Base-by-base conservation (phyloP, 2,797 vertebrate genomes). In the Allenopithecus nigroviridis region DNA sequence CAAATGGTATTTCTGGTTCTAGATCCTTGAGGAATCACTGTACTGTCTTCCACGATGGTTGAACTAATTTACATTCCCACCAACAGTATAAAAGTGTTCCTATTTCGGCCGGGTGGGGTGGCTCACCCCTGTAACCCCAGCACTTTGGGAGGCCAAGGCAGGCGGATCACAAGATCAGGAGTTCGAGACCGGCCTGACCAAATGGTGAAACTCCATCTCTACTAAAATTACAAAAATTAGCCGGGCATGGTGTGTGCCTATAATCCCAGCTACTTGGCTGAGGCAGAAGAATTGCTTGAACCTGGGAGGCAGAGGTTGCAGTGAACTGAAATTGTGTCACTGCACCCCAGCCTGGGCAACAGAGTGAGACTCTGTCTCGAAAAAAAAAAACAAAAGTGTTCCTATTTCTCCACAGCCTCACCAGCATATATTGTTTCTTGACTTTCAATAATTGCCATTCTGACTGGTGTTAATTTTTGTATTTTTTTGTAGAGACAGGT, bases 161-260 rank as follows among this genome's bases (percentile, higher is more conserved):
- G 64, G 33, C 0, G 0, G 16, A n/a, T 68, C 33, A 68, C 33
- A 68, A 19, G 61, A 8, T 68, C 64, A n/a, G 33, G 64, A n/a
- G 64, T 68, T 68, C 1, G 16, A 68, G 33, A 68, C 64, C 16
- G n/a, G 33, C 8, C 64, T n/a, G 16, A 33, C 33, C 33, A 68
- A 68, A n/a, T 68, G 33, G 33, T 68, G 16, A 68, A 68, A 68
- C 33, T 7, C 16, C 64, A 8, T 68, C 8, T n/a, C 64, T 68
- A n/a, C 6, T 68, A 68, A n/a, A 68, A 68, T 4, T 68, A 68
- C 7, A 19, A 68, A 68, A 68, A 68, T 19, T 68, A 68, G 30
- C 33, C 4, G 0, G 16, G 16, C 1, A 4, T 68, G 64, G 1
- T 68, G 16, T 8, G 8, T 1, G 5, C 33, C 33, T 68, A 33